Conservation (phyloP, 2,113 vertebrate genomes). For the Salvelinus fontinalis region DNA sequence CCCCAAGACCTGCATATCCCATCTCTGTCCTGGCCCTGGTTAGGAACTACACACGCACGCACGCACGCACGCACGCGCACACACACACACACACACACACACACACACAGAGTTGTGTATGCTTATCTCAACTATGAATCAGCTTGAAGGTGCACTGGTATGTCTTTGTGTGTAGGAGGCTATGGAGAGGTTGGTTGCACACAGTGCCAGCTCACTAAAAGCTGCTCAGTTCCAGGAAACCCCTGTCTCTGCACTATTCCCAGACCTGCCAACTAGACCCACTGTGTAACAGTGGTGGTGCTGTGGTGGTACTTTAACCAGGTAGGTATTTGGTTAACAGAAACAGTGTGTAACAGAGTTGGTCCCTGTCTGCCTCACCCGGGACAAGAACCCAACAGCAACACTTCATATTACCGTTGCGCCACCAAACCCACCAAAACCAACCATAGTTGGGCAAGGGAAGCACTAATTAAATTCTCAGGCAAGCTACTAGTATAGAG, state of each 20-base stretch:
- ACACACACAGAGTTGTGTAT: neutral
- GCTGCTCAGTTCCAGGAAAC: constrained; percentile 55
- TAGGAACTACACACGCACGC: constrained; percentile 81
- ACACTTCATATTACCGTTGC: too few species aligned
- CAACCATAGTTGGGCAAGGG: too few species aligned
- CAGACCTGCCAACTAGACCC: constrained; percentile 40
- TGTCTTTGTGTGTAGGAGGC: neutral
- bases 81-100: neutral
- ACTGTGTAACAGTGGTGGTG: too few species aligned
- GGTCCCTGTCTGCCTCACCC: too few species aligned
- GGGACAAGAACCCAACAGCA: too few species aligned
- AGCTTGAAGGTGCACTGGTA: neutral
- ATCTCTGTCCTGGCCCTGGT: constrained; percentile 89
- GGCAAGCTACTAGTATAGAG: too few species aligned
- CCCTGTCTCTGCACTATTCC: constrained; percentile 20
- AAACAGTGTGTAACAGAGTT: too few species aligned
- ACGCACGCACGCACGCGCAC: neutral
- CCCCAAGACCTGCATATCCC: constrained; percentile 97
- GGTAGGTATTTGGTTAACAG: too few species aligned
- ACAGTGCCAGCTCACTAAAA: constrained; percentile 36
- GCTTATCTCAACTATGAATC: constrained; percentile 4
- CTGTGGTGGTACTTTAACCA: too few species aligned
- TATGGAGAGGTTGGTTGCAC: constrained; percentile 35
- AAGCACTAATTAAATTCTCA: too few species aligned
- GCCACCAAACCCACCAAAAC: too few species aligned